A percentile compares a stretch with the other conserved stretches of the same genome.
phyloP scores from a whole-genome alignment of 2,888 invertebrate genomes.

The Colostygia pectinataria region DNA sequence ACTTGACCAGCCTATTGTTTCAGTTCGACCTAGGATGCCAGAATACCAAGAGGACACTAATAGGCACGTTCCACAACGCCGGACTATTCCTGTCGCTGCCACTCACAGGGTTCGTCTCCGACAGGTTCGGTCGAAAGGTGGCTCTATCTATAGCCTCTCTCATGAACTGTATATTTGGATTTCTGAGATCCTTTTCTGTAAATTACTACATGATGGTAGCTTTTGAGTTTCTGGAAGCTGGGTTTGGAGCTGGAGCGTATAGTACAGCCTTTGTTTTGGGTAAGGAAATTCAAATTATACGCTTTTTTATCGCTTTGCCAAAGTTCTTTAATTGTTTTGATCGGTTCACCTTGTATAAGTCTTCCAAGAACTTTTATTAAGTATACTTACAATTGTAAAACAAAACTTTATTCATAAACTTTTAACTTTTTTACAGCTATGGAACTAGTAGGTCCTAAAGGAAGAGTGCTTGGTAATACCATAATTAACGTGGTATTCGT shows the following conservation, averaged over 20 bases:
- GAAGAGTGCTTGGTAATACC: conserved; percentile 87
- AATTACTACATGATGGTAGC: conserved; percentile 80
- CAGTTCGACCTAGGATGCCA: conserved; percentile 86
- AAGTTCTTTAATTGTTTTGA: too few species aligned
- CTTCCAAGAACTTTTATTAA: too few species aligned
- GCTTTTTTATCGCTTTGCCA: too few species aligned
- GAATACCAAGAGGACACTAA: conserved; percentile 87
- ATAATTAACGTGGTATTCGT: conserved; percentile 87
- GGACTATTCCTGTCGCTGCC: conserved; percentile 88
- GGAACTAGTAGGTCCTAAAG: conserved; percentile 89
- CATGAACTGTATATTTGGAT: conserved; percentile 69
- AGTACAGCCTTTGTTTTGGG: conserved; percentile 76
- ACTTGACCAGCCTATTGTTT: conserved; percentile 39
- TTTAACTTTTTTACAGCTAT: conserved; percentile 78
- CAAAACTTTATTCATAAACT: background rate
- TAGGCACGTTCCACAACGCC: conserved; percentile 87
- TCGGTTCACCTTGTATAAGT: too few species aligned
- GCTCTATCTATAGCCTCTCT: conserved; percentile 74
- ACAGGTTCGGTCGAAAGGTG: conserved; percentile 82
- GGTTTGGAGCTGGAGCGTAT: conserved; percentile 78
- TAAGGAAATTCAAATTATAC: conserved; percentile 27
- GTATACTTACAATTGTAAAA: too few species aligned
- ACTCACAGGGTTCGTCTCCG: conserved; percentile 86
- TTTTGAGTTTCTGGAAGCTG: conserved; percentile 80
- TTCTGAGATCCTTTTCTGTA: conserved; percentile 80